Evolutionary conservation across 1,140 invertebrate genomes (phyloP), one percentile per base, ranked within the genome.

Genomic region (Laupala kohalensis): DNA sequence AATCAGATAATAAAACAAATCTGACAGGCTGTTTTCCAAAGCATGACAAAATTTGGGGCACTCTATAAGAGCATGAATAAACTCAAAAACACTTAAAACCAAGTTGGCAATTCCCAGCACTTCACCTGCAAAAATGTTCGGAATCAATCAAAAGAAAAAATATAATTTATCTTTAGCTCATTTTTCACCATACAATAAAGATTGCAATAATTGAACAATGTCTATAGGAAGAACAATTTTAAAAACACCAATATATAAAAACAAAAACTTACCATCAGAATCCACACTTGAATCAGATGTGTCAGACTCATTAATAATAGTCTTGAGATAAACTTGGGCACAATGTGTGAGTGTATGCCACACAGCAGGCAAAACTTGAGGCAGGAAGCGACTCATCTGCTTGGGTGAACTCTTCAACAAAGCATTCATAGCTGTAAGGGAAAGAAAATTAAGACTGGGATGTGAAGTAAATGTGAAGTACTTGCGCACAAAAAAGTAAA

Each of bases 31-130:
- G 76, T 87, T 86, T 74, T 88, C 87, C 0, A 93, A 81, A n/a
- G 86, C 80, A 72, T 82, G 82, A 1, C 85, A 82, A 74, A 88
- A 87, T 66, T 85, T 85, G 64, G 84, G 83, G 25, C 81, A 82
- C 71, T 91, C 88, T 13, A 90, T 83, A 26, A 92, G 79, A 23
- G 83, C 85, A 70, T 86, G 81, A 23, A 93, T 86, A 76, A 93
- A 91, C 77, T 92, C 91, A 76, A 93, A 90, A 27, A 91, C 88
- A 69, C 87, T 86, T 75, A 89, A 89, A n/a, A 93, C 86, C 27
- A 92, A 81, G 73, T 87, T 89, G 75, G 89, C 88, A 77, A 92
- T 90, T 69, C 90, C 88, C 12, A 90, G 84, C 26, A 88, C 81
- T 79, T 90, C 89, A 69, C 89, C 90, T 89, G 74, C 2, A 80